Base-by-base conservation (phyloP, 2,888 invertebrate genomes). In the Rhorus exstirpatorius region DNA sequence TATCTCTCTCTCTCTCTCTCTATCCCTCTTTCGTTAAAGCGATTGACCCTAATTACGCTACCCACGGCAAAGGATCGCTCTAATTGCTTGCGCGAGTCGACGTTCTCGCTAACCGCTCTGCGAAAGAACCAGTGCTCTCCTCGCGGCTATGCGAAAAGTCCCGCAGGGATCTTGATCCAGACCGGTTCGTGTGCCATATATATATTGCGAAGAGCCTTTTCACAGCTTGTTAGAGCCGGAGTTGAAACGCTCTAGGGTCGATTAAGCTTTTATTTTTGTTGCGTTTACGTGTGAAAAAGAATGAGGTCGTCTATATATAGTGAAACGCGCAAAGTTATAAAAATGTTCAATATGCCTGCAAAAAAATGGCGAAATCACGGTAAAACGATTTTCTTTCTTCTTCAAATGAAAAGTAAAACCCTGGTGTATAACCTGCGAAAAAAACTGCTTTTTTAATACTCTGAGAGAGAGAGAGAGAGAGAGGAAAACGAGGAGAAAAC, bases 391-490 rank as follows among this genome's bases (percentile, higher is more conserved):
- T 35, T 21, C 19, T 12, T 6, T 21, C 2, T 41, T 44, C 21
- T 21, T 6, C 10, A 38, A 38, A 7, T 38, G 10, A 35, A 65
- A 21, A 46, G 46, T 17, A 24, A 46, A 46, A 6, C 26, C 35
- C 46, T 74, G 21, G 61, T 63, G 41, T 38, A 38, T 49, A n/a
- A 53, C 24, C 41, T 19, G 10, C 14, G 14, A 14, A 55, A 58
- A 44, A 46, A n/a, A 31, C 31, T n/a, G 58, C 24, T 4, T 3
- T 67, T 24, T 35, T 67, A 68, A 76, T 49, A 68, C 38, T 24
- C 8, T 26, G 31, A 19, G 44, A 44, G 17, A 31, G 58, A 12
- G 10, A 38, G 41, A 68, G 21, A 68, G 38, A 46, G 60, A 31
- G 21, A 68, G 3, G 0, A 10, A 10, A 26, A 14, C n/a, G n/a